Percentiles rank a stretch among this genome's conserved stretches.
phyloP scores from a whole-genome alignment of 2,888 invertebrate genomes.

The Ernsta delagoae region DNA sequence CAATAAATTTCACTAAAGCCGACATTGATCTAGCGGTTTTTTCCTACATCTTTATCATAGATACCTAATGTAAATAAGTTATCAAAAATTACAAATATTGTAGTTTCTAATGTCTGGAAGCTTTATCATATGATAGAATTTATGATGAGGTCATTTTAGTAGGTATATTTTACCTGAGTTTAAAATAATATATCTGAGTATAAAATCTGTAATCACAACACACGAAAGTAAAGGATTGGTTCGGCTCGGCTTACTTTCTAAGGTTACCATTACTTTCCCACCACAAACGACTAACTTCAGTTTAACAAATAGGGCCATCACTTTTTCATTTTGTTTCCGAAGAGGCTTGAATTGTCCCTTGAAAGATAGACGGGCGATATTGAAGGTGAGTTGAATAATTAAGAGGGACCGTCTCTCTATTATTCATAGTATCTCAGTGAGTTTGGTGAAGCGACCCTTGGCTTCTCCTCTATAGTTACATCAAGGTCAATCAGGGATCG shows the following conservation, averaged over 20 bases:
- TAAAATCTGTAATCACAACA: no score
- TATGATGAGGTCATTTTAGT: no score
- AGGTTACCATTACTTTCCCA: not conserved
- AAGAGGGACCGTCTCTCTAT: constrained; percentile 18
- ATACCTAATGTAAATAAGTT: no score
- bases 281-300: constrained; percentile 18
- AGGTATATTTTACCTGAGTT: no score
- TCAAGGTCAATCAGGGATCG: constrained; percentile 5
- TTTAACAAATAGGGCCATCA: constrained; percentile 23
- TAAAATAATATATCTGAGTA: no score
- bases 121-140: no score
- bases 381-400: constrained; percentile 32
- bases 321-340: constrained; percentile 27
- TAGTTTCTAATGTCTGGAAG: no score
- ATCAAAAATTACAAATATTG: no score
- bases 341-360: constrained; percentile 12
- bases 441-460: constrained; percentile 4
- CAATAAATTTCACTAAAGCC: no score
- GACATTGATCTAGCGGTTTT: no score
- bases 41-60: no score
- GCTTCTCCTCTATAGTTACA: not conserved
- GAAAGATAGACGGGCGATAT: constrained; percentile 27
- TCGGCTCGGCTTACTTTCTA: not conserved
- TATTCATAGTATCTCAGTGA: constrained; percentile 27
- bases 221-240: no score